Evolutionary conservation across 2,888 invertebrate species (phyloP).

Genomic region (Eurois occulta): DNA sequence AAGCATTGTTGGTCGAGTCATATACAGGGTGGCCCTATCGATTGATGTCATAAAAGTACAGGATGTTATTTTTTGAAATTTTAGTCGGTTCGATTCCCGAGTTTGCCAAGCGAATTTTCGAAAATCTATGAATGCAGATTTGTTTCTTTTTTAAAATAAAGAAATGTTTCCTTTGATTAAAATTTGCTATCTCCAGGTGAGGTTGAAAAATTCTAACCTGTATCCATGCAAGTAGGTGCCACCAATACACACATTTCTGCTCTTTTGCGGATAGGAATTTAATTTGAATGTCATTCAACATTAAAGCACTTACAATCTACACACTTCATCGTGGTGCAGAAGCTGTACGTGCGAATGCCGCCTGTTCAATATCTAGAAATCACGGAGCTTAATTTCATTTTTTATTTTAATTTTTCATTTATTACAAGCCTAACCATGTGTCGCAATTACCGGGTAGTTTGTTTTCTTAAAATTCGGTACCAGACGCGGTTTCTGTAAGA

Average conservation of each 20-base stretch:
- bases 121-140: too few species aligned
- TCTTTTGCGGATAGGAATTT: neutral
- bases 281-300: constrained; percentile 1
- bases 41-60: too few species aligned
- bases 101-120: too few species aligned
- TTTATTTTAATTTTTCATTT: too few species aligned
- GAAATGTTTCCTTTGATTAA: too few species aligned
- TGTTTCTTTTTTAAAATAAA: too few species aligned
- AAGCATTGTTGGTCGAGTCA: neutral
- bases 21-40: too few species aligned
- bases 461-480: constrained; percentile 74
- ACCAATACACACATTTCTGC: neutral
- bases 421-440: neutral
- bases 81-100: too few species aligned
- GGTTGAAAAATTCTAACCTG: too few species aligned
- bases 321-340: neutral
- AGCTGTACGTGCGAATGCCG: neutral
- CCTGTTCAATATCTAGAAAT: neutral
- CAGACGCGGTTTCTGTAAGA: constrained; percentile 70
- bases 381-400: neutral
- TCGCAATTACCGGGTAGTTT: constrained; percentile 66
- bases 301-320: neutral
- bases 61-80: too few species aligned
- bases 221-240: too few species aligned
- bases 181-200: too few species aligned